These are phyloP conservation scores for Hartigia nigra DNA, from an alignment of 2,888 invertebrate species.

Conservation along the genomic window DNA sequence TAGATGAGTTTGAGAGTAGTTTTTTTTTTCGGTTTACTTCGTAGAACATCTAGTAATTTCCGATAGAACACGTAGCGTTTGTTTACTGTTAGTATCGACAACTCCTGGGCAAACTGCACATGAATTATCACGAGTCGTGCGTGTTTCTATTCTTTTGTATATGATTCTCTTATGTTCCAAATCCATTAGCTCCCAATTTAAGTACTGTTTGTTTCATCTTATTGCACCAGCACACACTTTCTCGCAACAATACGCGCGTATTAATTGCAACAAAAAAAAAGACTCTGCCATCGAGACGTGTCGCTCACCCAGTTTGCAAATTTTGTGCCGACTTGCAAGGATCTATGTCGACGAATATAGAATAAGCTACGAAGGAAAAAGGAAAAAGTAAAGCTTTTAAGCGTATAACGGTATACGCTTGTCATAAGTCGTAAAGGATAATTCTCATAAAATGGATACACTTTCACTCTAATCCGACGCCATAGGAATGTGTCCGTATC, in stretches of 20 bases:
- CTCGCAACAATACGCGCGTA: neutral
- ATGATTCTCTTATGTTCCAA: neutral
- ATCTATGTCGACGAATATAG: neutral
- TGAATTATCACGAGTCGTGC: neutral
- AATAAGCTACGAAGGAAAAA: neutral
- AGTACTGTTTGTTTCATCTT: neutral
- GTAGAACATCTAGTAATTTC: neutral
- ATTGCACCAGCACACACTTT: neutral
- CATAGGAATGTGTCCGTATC: neutral
- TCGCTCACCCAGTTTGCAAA: neutral
- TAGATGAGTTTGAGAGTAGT: constrained; percentile 2
- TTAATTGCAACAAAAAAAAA: neutral
- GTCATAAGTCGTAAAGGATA: neutral
- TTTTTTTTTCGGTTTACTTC: neutral
- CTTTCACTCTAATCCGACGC: neutral
- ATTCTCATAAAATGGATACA: neutral
- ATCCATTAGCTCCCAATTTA: neutral
- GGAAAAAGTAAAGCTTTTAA: neutral
- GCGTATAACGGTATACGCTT: neutral
- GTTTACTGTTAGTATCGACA: neutral
- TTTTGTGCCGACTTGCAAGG: neutral
- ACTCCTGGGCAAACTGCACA: neutral
- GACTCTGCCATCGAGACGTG: neutral
- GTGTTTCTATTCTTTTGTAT: neutral
- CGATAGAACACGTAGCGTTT: neutral